These are phyloP conservation scores for Calephelis virginiensis DNA, from an alignment of 1,140 invertebrate species.

Conservation along the genomic window DNA sequence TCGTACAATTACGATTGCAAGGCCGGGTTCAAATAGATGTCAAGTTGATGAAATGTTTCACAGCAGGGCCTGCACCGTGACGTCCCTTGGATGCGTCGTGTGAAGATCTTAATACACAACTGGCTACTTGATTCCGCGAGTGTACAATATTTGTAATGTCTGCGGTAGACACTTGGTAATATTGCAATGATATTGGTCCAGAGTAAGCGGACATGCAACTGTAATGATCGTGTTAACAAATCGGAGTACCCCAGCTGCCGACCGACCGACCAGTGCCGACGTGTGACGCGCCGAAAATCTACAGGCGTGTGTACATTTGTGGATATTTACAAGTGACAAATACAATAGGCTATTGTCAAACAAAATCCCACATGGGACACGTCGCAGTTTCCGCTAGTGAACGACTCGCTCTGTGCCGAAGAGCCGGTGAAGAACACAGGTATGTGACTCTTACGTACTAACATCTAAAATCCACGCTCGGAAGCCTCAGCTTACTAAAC, in stretches of 20 bases:
- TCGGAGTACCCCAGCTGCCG: not conserved
- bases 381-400: not conserved
- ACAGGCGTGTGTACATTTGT: not conserved
- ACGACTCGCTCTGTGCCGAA: not conserved
- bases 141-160: too few species aligned
- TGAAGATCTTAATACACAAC: too few species aligned
- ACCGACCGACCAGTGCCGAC: not conserved
- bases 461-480: not conserved
- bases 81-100: too few species aligned
- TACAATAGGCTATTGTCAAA: slow-evolving; percentile 9
- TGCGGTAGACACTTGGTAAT: too few species aligned
- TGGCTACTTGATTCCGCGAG: too few species aligned
- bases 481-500: not conserved
- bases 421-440: not conserved
- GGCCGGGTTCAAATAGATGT: too few species aligned
- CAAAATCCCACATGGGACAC: not conserved
- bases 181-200: too few species aligned
- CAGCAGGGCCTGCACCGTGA: too few species aligned
- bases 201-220: too few species aligned
- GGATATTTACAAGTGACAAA: not conserved
- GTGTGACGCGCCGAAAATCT: not conserved
- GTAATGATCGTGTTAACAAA: too few species aligned
- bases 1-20: too few species aligned
- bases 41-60: too few species aligned
- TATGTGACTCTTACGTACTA: not conserved